Conservation (phyloP, 2,797 vertebrate species). For the Lithobates pipiens region DNA sequence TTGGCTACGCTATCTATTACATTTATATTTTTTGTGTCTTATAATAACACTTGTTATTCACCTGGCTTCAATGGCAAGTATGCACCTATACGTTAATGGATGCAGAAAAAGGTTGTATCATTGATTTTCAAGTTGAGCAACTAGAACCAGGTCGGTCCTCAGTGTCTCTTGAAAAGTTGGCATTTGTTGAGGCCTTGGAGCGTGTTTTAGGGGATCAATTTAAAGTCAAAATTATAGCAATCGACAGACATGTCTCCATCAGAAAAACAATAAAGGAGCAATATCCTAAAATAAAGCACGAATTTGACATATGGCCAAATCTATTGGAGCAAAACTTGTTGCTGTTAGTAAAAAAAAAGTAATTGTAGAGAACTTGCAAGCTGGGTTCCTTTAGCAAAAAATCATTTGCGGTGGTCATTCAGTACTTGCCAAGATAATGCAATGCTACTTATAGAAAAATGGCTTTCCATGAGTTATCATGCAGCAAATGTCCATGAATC, state of each 20-base stretch:
- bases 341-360: not conserved
- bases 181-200: not conserved
- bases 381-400: not conserved
- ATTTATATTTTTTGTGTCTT: too few relatives aligned
- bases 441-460: not conserved
- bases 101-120: not conserved
- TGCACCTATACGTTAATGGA: too few relatives aligned
- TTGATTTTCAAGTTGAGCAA: not conserved
- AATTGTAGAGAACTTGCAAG: not conserved
- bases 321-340: not conserved
- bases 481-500: not conserved
- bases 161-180: not conserved
- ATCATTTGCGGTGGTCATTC: not conserved
- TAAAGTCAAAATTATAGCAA: not conserved
- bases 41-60: too few relatives aligned
- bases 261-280: not conserved
- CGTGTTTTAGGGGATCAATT: not conserved
- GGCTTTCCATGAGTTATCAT: not conserved
- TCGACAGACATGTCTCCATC: not conserved
- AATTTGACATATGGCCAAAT: conserved; percentile 8
- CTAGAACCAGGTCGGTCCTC: not conserved
- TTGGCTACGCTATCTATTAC: too few relatives aligned
- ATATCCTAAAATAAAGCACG: not conserved
- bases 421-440: not conserved
- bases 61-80: too few relatives aligned